phyloP scores from a whole-genome alignment of 1,140 invertebrate genomes.

The honey bee (Apis mellifera) region Amel_HAv3.1 CM009932.2:15441501-15442000 shows the following conservation, averaged over 20 bases:
- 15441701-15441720: not conserved
- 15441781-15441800: not conserved
- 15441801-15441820: not conserved
- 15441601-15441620: not conserved
- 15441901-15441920: slow-evolving; percentile 66
- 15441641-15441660: not conserved
- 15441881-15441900: slow-evolving; percentile 58
- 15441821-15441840: not conserved
- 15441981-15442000: slow-evolving; percentile 60
- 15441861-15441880: slow-evolving; percentile 9
- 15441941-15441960: slow-evolving; percentile 71
- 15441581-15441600: not conserved
- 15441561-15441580: not conserved
- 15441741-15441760: not conserved
- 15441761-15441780: slow-evolving; percentile 10
- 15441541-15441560: not conserved
- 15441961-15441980: slow-evolving; percentile 67
- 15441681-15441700: too few species aligned
- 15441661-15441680: slow-evolving; percentile 19
- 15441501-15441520: slow-evolving; percentile 48
- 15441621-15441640: not conserved
- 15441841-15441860: not conserved
- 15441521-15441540: slow-evolving; percentile 33
- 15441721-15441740: not conserved
- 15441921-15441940: slow-evolving; percentile 60